Evolutionary conservation across 2,888 invertebrate genomes (phyloP), one percentile per base, ranked within the genome.

Genomic region (Hirtodrosophila duncani): DNA sequence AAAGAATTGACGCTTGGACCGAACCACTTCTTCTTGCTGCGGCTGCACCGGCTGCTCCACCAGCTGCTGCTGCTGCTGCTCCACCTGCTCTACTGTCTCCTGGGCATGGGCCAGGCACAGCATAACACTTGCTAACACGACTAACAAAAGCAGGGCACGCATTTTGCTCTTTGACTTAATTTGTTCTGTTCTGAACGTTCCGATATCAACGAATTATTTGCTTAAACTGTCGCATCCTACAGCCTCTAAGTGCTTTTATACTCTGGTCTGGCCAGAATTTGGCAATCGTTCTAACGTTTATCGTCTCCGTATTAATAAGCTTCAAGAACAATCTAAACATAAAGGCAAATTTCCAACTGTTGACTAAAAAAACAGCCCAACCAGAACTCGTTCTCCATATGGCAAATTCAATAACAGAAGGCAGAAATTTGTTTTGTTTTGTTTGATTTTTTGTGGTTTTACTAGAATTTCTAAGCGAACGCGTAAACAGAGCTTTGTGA

Each of bases 321-420:
- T 71, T 77, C 71, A 77, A 71, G 74, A 77, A 69, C 69, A 56
- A 60, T 69, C 62, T 53, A 23, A 14, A 9, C 18, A 68, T 55
- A 42, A 46, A 42, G 5, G 24, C 34, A 17, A 57, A 57, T 48
- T 57, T 6, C 17, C n/a, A n/a, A 43, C 8, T 58, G 52, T 44
- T 71, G 50, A 52, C 46, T 33, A 43, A 52, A 51, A 29, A 20
- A 27, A 45, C 38, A 41, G 43, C 30, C 36, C 50, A 50, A 37
- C 17, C 36, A 17, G 20, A n/a, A n/a, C n/a, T n/a, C n/a, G n/a
- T n/a, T n/a, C n/a, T n/a, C n/a, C n/a, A n/a, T n/a, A n/a, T n/a
- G n/a, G n/a, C n/a, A n/a, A n/a, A n/a, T n/a, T n/a, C n/a, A n/a
- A n/a, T n/a, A n/a, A n/a, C n/a, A n/a, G n/a, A n/a, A n/a, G n/a